Conservation (phyloP, 1,140 invertebrate genomes). For the Drosophila trapezifrons region DNA sequence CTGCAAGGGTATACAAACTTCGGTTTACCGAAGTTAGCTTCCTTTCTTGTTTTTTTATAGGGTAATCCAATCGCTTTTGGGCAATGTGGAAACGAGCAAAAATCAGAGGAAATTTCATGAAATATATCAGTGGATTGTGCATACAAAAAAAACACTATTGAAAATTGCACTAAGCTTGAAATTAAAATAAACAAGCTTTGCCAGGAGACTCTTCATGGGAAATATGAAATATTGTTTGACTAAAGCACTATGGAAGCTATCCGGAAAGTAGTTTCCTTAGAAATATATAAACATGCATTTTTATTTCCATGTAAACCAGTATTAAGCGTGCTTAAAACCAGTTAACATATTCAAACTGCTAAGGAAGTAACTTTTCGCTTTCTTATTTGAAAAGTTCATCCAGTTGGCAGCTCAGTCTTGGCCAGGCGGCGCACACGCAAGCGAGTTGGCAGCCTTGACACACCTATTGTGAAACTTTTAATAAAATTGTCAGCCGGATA, state of each 20-base stretch:
- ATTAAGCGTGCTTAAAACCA: not conserved
- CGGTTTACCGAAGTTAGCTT: no score
- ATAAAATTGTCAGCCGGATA: conserved; percentile 37
- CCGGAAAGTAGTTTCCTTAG: no score
- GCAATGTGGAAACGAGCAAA: not conserved
- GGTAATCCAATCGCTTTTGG: conserved; percentile 19
- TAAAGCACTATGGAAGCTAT: no score
- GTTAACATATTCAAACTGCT: not conserved
- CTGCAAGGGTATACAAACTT: no score
- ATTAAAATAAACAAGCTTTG: not conserved
- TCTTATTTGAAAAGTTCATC: not conserved
- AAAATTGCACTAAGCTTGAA: not conserved
- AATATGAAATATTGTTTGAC: no score
- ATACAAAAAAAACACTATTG: not conserved
- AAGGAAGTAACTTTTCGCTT: not conserved
- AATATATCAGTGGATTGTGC: not conserved
- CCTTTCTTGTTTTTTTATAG: conserved; percentile 8
- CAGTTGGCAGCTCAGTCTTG: conserved; percentile 3
- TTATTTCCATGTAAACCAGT: not conserved
- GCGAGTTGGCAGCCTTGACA: conserved; percentile 12
- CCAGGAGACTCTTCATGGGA: no score
- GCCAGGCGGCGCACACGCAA: not conserved
- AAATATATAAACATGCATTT: not conserved
- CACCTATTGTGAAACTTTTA: conserved; percentile 15
- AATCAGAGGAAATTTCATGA: not conserved